Base-by-base conservation (phyloP, 2,797 vertebrate genomes). In the Premnoplex brunnescens region DNA sequence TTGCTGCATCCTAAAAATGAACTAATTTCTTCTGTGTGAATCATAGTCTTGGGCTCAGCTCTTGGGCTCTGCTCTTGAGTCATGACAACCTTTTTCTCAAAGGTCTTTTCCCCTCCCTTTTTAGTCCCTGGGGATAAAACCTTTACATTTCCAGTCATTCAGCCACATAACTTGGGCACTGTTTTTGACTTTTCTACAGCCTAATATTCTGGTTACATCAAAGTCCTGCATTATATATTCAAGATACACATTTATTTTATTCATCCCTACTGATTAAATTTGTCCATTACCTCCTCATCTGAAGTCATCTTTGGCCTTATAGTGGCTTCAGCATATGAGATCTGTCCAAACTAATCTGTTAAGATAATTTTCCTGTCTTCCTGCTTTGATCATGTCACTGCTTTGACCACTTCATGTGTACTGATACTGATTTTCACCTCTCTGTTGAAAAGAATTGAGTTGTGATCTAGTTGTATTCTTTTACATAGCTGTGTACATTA, bases 401-500 rank as follows among this genome's bases (percentile, higher is more conserved):
- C 17, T 85, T 78, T 74, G n/a, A 26, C 16, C 14, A 6, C 6
- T 79, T 74, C 6, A 22, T 77, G 7, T 43, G 9, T 75, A 19
- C 32, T 62, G 8, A 43, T 43, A 5, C 56, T 68, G 43, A 36
- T 85, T 63, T 59, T 11, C 3, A 4, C 6, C 36, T 59, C 13
- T 46, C 14, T 22, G 7, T 51, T 36, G 14, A 56, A 49, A n/a
- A 28, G 36, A 69, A n/a, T 19, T 43, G 12, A 62, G 37, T 36
- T 56, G 26, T 64, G 43, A 30, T 41, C 15, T n/a, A 12, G 14
- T 55, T 76, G 20, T 52, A 36, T 24, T 63, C 17, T 39, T 54
- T n/a, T 48, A 2, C 17, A 75, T 75, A 75, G n/a, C 10, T 11
- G 16, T 0, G 0, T 37, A 13, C 6, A 3, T 9, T 39, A 3